Conservation (phyloP, 2,797 vertebrate genomes). For the Spinibarbus caldwelli region DNA sequence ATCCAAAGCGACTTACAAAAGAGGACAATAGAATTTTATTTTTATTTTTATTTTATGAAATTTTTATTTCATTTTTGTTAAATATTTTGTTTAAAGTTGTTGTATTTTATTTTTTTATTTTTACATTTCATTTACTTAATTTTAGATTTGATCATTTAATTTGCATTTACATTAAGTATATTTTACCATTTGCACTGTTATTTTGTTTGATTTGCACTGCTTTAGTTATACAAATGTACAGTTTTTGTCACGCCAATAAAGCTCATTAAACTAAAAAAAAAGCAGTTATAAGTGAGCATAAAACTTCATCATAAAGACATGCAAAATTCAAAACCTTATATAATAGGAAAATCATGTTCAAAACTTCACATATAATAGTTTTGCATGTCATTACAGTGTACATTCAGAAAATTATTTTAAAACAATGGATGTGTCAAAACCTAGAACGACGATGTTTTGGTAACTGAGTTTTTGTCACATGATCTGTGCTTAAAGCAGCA, state of each 20-base stretch:
- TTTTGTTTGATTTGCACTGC: not conserved
- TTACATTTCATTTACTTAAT: too few species aligned
- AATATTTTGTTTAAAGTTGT: too few species aligned
- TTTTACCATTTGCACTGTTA: not conserved
- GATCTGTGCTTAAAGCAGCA: conserved; percentile 65
- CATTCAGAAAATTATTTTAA: not conserved
- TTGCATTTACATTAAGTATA: not conserved
- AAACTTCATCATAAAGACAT: not conserved
- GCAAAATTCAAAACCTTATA: not conserved
- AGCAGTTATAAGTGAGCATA: not conserved
- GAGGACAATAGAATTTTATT: too few species aligned
- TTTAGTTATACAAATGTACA: too few species aligned
- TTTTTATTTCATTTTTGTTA: not conserved
- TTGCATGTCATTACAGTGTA: not conserved
- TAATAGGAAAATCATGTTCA: not conserved
- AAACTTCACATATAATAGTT: not conserved
- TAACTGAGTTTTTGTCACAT: not conserved
- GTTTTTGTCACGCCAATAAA: not conserved
- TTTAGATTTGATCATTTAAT: not conserved
- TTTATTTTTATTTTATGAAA: too few species aligned
- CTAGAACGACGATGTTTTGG: conserved; percentile 12
- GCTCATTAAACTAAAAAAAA: not conserved
- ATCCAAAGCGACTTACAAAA: too few species aligned
- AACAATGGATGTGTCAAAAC: not conserved
- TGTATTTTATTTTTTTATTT: too few species aligned